phyloP scores from a whole-genome alignment of 2,113 vertebrate species.

The Terrapene triunguis region DNA sequence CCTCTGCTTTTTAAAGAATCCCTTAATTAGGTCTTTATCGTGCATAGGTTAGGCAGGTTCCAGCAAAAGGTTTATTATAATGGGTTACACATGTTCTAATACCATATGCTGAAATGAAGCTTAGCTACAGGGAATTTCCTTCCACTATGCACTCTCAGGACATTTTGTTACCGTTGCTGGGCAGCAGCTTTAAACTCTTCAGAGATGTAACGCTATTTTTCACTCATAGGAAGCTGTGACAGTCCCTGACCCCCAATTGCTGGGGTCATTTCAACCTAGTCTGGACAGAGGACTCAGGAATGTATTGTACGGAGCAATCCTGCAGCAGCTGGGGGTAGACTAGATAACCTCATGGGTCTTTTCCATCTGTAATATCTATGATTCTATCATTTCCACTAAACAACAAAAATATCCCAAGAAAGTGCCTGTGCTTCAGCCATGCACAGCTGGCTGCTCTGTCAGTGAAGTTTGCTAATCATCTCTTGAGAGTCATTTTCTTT shows the following conservation, averaged over 20 bases:
- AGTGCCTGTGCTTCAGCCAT: background rate
- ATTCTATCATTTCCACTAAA: background rate
- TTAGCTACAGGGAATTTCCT: conserved; percentile 76
- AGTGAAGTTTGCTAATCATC: background rate
- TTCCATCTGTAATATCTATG: background rate
- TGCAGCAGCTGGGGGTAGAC: background rate
- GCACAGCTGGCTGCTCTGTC: background rate
- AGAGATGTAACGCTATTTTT: conserved; percentile 70
- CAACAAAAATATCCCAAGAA: conserved; percentile 6
- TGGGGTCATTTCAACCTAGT: conserved; percentile 21
- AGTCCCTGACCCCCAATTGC: background rate
- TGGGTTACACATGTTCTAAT: conserved; percentile 75
- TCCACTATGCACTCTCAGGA: background rate
- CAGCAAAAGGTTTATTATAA: conserved; percentile 75
- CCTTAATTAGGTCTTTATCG: conserved; percentile 76
- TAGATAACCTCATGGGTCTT: background rate
- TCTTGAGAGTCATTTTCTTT: background rate
- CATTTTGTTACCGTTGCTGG: conserved; percentile 53
- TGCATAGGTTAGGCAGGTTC: conserved; percentile 76
- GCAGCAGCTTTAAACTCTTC: conserved; percentile 62
- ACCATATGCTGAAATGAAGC: conserved; percentile 63
- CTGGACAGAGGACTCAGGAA: background rate
- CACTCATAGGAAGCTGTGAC: conserved; percentile 1
- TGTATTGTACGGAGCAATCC: background rate
- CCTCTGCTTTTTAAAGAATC: conserved; percentile 68